Evolutionary conservation across 2,888 invertebrate species (phyloP), one percentile per base, ranked within the genome.

Genomic region (Itoplectis maculator): DNA sequence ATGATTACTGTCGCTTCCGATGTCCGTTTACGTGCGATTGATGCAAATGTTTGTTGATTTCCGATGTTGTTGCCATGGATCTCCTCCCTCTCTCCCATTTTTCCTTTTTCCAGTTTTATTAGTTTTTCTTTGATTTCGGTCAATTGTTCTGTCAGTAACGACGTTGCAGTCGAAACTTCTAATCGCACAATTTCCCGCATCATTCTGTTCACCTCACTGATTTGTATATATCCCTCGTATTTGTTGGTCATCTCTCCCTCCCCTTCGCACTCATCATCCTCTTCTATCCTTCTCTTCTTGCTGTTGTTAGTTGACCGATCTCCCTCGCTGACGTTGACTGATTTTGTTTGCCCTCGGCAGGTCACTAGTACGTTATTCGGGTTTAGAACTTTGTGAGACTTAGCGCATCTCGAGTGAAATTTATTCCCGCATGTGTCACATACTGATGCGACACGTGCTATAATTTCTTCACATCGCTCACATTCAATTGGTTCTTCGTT

Each of bases 391-490:
- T 59, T 59, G 35, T 59, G 59, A 1, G 29, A 59, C 13, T 35
- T 59, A 11, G 59, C 59, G 13, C 29, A 59, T 35, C 59, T 29
- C 35, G 59, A 59, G n/a, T 59, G 59, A 35, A 35, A 59, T 35
- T 59, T 13, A 0, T 59, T 65, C 9, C 18, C 47, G n/a, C 47
- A 47, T 47, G 20, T 20, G 4, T 42, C 15, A 15, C 45, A 65
- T 15, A 42, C 42, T 13, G 65, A 15, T 42, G 65, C 65, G 2
- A 47, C 65, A 15, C 65, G 40, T 20, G 65, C 65, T 15, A 65
- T 65, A 40, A 6, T 42, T 8, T 65, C 65, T 4, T 65, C 47
- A 13, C 65, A 65, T 65, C 18, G 20, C 42, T 65, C 42, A 42
- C 65, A 65, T 47, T 15, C 29, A 0, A 2, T 7, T 42, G n/a